These are phyloP conservation scores for Lonchura striata DNA, from an alignment of 2,113 vertebrate genomes.

Conservation along the genomic window DNA sequence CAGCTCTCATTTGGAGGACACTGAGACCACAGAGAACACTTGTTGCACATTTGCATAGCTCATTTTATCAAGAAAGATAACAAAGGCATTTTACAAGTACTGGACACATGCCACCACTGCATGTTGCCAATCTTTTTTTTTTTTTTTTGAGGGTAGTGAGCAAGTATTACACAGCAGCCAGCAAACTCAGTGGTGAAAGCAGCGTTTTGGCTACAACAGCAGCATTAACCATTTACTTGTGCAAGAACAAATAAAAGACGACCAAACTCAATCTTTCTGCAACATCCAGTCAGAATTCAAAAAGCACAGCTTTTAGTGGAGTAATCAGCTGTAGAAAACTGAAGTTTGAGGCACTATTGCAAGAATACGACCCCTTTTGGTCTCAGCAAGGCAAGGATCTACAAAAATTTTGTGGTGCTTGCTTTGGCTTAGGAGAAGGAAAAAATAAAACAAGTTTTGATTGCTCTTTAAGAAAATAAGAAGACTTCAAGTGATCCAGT, in stretches of 20 bases:
- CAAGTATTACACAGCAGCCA: background rate
- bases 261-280: background rate
- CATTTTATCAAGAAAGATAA: conserved; percentile 17
- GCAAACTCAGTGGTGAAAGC: background rate
- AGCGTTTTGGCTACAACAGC: background rate
- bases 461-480: background rate
- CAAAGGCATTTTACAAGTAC: conserved; percentile 29
- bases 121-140: background rate
- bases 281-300: background rate
- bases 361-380: background rate
- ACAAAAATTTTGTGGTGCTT: background rate
- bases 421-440: background rate
- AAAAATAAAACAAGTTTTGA: background rate
- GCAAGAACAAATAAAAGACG: background rate
- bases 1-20: background rate
- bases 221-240: background rate
- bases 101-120: background rate
- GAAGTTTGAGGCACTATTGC: background rate
- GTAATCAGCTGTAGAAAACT: background rate
- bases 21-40: background rate
- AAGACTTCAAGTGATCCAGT: background rate
- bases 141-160: background rate
- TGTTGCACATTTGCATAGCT: background rate
- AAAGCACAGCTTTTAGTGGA: background rate
- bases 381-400: background rate